Evolutionary conservation across 2,888 invertebrate species (phyloP).

Genomic region (Agonum fuliginosum): DNA sequence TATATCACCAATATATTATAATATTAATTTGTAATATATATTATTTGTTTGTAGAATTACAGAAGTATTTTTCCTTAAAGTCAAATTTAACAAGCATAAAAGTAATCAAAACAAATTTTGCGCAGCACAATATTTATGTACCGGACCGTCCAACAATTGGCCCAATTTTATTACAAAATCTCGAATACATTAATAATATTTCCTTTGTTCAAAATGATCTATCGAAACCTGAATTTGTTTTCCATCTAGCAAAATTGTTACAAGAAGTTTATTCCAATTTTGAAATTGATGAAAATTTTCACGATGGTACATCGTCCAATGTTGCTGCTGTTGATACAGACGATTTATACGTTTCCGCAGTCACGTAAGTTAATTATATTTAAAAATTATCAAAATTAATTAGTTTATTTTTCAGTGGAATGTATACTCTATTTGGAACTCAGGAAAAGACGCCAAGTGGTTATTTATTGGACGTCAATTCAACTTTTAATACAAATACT

Average conservation of each 20-base stretch:
- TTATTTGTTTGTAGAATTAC: slow-evolving; percentile 69
- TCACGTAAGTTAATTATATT: slow-evolving; percentile 75
- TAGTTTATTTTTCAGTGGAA: slow-evolving; percentile 71
- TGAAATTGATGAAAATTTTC: slow-evolving; percentile 67
- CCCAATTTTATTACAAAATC: slow-evolving; percentile 67
- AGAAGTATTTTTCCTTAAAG: slow-evolving; percentile 68
- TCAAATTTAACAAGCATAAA: slow-evolving; percentile 64
- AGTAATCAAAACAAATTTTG: slow-evolving; percentile 67
- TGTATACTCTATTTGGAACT: slow-evolving; percentile 75
- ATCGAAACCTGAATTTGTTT: slow-evolving; percentile 66
- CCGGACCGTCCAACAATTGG: slow-evolving; percentile 68
- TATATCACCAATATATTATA: slow-evolving; percentile 3
- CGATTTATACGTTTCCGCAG: slow-evolving; percentile 81
- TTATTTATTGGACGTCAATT: slow-evolving; percentile 74
- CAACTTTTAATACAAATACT: slow-evolving; percentile 66
- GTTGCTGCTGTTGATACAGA: slow-evolving; percentile 80
- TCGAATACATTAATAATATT: slow-evolving; percentile 67
- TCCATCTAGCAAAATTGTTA: slow-evolving; percentile 67
- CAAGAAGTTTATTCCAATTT: slow-evolving; percentile 66
- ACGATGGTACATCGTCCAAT: slow-evolving; percentile 75
- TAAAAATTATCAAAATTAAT: slow-evolving; percentile 3
- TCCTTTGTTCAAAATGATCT: slow-evolving; percentile 67
- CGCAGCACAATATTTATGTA: slow-evolving; percentile 69
- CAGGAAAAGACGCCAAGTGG: slow-evolving; percentile 74
- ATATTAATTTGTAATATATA: slow-evolving; percentile 20